Evolutionary conservation across 2,797 vertebrate species (phyloP).

Genomic region (Podarcis siculus): DNA sequence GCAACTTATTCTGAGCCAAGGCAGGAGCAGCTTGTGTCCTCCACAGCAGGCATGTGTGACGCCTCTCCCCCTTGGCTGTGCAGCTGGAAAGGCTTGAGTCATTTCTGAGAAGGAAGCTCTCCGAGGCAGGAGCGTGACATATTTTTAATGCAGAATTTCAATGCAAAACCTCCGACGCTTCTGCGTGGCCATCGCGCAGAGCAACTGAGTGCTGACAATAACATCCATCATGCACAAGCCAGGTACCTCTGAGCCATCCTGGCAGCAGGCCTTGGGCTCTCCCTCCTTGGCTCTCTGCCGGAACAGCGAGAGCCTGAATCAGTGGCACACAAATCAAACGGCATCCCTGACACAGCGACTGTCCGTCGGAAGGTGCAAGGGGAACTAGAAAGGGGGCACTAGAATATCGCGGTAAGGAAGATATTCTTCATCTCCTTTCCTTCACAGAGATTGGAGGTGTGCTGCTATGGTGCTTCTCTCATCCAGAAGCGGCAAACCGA

Average conservation of each 20-base stretch:
- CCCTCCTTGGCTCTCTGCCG: background rate
- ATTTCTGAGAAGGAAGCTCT: slow-evolving; percentile 24
- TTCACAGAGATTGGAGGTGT: background rate
- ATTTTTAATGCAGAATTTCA: slow-evolving; percentile 2
- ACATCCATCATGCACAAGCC: slow-evolving; percentile 4
- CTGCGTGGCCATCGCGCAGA: background rate
- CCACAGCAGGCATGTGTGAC: background rate
- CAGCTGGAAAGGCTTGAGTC: slow-evolving; percentile 18
- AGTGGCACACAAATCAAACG: background rate
- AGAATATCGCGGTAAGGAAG: background rate
- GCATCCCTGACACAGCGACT: background rate
- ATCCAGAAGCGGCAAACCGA: background rate
- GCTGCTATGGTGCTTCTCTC: no score
- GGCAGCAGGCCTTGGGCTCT: slow-evolving; percentile 11
- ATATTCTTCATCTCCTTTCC: background rate
- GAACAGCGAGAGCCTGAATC: background rate
- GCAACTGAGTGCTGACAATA: background rate
- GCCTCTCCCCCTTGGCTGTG: background rate
- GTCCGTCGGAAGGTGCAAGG: background rate
- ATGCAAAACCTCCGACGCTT: background rate
- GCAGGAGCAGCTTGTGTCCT: slow-evolving; percentile 3
- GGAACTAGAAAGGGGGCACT: background rate
- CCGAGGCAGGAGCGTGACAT: background rate
- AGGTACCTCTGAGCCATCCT: background rate
- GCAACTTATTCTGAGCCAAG: background rate